phyloP scores from a whole-genome alignment of 2,888 invertebrate species.

The Strigamia maritima region DNA sequence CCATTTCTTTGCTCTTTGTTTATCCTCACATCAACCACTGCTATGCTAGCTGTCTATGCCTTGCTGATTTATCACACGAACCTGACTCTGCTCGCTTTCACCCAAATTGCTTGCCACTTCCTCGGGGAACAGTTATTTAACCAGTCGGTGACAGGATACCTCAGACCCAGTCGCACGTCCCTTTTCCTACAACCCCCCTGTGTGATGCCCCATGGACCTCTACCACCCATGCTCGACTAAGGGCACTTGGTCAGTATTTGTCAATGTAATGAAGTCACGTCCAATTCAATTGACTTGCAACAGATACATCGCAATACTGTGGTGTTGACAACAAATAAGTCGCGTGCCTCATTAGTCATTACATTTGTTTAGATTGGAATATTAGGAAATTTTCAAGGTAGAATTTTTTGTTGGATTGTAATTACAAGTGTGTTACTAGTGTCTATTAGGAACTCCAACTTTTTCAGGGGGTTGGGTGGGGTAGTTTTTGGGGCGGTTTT shows the following conservation, averaged over 20 bases:
- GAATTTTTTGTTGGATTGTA: background rate
- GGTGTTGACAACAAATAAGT: conserved; percentile 11
- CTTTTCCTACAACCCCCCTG: conserved; percentile 1
- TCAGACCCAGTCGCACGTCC: background rate
- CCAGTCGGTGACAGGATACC: conserved; percentile 29
- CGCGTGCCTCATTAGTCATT: background rate
- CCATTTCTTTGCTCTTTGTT: conserved; percentile 25
- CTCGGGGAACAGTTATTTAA: conserved; percentile 27
- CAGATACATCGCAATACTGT: background rate
- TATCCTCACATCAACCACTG: background rate
- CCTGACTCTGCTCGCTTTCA: conserved; percentile 21
- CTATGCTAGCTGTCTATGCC: background rate
- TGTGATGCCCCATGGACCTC: background rate
- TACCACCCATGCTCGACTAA: background rate
- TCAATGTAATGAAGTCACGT: conserved; percentile 24
- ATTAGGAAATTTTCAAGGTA: background rate
- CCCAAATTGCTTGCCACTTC: background rate
- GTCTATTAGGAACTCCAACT: background rate
- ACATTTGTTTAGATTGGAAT: background rate
- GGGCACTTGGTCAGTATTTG: conserved; percentile 12
- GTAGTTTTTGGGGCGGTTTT: background rate
- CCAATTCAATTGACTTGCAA: conserved; percentile 10
- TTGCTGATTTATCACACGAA: background rate
- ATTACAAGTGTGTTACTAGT: background rate
- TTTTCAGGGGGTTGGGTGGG: background rate